Percentiles rank a stretch among this genome's conserved stretches.
Conservation (phyloP, 2,888 invertebrate genomes). For the Pyrrhosoma nymphula region DNA sequence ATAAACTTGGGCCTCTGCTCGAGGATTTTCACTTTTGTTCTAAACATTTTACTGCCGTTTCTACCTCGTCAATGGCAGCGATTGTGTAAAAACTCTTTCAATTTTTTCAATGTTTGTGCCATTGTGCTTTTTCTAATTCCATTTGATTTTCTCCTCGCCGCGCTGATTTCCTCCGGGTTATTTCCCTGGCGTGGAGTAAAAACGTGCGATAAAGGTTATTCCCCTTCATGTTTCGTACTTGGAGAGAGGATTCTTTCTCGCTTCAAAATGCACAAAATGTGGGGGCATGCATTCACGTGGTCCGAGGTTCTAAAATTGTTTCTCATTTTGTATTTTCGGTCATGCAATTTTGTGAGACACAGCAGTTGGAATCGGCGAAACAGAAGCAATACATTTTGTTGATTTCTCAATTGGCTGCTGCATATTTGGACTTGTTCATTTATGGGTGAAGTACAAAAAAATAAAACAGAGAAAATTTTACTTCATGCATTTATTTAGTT, state of each 20-base stretch:
- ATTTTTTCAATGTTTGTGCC: not conserved
- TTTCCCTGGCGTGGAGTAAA: not conserved
- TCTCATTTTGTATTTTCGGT: too few species aligned
- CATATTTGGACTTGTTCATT: too few species aligned
- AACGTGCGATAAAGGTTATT: not conserved
- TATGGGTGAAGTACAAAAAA: too few species aligned
- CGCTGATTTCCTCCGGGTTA: not conserved
- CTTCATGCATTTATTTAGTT: too few species aligned
- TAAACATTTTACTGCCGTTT: not conserved
- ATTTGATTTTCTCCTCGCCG: not conserved
- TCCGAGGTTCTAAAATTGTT: too few species aligned
- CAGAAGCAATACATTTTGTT: too few species aligned
- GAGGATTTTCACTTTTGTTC: not conserved
- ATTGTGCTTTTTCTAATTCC: not conserved
- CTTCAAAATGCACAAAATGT: not conserved
- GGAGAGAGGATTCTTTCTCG: not conserved
- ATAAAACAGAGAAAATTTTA: too few species aligned
- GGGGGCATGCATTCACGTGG: too few species aligned
- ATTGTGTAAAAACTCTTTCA: not conserved
- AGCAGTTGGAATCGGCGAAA: too few species aligned
- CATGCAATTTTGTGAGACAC: too few species aligned
- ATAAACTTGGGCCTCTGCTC: not conserved
- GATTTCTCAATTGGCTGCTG: too few species aligned
- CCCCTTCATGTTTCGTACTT: not conserved
- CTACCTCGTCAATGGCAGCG: not conserved